A percentile compares a stretch with the other conserved stretches of the same genome.
These are phyloP conservation scores for Caenorhabditis remanei DNA, from an alignment of 1,140 invertebrate species.

Conservation along the genomic window DNA sequence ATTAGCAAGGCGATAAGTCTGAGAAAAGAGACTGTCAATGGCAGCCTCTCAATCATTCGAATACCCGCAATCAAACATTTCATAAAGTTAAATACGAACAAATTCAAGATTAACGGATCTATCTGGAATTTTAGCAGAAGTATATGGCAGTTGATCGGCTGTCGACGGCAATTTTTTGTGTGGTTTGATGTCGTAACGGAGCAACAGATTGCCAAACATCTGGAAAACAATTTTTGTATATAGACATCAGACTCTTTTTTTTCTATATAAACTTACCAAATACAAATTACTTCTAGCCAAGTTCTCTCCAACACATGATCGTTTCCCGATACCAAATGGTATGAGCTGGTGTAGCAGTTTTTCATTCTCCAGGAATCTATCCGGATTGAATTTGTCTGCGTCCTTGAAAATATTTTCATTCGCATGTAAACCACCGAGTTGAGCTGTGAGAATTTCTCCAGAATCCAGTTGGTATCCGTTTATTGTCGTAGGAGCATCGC, in stretches of 20 bases:
- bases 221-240: conserved; percentile 19
- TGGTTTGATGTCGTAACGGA: conserved; percentile 50
- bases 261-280: conserved; percentile 54
- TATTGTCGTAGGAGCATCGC: conserved; percentile 22
- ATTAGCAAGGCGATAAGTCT: no score
- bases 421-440: conserved; percentile 55
- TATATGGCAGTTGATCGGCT: neutral
- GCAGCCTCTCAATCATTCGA: no score
- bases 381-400: conserved; percentile 57
- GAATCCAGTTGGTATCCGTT: conserved; percentile 48
- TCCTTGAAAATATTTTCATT: conserved; percentile 60
- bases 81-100: neutral
- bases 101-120: neutral
- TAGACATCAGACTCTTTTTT: neutral
- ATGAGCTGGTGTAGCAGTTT: conserved; percentile 62
- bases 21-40: no score
- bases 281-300: conserved; percentile 60
- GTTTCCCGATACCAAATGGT: conserved; percentile 66
- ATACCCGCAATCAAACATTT: no score
- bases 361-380: conserved; percentile 59
- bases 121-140: conserved; percentile 1
- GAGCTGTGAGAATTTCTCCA: conserved; percentile 54
- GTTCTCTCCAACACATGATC: conserved; percentile 61
- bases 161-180: neutral
- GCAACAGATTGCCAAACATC: conserved; percentile 58